A percentile compares a stretch with the other conserved stretches of the same genome.
Evolutionary conservation across 1,140 invertebrate species (phyloP).

Genomic region (Sycophila sp.): DNA sequence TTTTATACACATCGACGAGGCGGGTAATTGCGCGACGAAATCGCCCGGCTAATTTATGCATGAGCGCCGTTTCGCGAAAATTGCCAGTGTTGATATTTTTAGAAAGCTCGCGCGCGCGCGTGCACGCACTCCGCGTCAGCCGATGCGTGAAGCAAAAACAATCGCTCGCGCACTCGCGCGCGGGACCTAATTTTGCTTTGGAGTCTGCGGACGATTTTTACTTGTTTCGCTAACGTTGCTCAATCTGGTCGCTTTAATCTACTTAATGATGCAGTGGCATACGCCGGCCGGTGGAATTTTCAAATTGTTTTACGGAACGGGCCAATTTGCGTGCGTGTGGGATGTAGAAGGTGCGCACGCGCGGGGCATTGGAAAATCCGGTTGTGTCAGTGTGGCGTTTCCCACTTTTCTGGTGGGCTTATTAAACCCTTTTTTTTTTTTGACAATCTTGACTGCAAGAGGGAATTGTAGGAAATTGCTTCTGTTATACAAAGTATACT

Average conservation of each 20-base stretch:
- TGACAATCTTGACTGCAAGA: too few relatives aligned
- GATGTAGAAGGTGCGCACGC: too few relatives aligned
- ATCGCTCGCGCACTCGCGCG: not conserved
- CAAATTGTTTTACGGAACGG: slow-evolving; percentile 3
- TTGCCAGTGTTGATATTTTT: slow-evolving; percentile 5
- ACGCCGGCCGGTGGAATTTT: not conserved
- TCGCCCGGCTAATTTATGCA: slow-evolving; percentile 15
- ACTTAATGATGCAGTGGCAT: not conserved
- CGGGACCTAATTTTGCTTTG: not conserved
- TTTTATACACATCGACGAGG: not conserved
- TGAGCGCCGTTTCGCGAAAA: not conserved
- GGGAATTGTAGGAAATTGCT: too few relatives aligned
- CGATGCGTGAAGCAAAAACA: slow-evolving; percentile 22
- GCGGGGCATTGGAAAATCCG: not conserved
- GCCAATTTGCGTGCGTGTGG: not conserved
- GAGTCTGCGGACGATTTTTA: not conserved
- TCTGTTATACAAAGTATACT: too few relatives aligned
- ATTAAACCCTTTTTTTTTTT: too few relatives aligned
- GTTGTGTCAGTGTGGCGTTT: not conserved
- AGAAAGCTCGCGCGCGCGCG: slow-evolving; percentile 1
- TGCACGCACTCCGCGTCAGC: too few relatives aligned
- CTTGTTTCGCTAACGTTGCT: not conserved
- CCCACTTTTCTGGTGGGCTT: not conserved
- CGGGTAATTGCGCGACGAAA: slow-evolving; percentile 23
- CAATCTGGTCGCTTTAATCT: not conserved